Conservation (phyloP, 2,113 vertebrate genomes). For the Gorsachius goisagi region DNA sequence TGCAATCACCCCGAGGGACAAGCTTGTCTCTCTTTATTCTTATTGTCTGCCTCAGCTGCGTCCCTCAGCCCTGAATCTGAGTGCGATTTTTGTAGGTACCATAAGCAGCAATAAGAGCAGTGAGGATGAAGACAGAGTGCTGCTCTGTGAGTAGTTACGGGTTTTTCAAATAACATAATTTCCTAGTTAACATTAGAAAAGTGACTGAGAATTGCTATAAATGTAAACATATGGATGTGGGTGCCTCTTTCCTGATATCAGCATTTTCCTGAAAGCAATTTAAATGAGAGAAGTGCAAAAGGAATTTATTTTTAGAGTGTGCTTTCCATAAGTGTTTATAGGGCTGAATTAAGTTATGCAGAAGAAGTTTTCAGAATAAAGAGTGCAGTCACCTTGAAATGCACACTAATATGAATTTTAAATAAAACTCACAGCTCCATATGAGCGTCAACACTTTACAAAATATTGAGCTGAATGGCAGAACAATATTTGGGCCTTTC, state of each 20-base stretch:
- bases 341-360: conserved; percentile 35
- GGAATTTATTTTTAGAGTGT: conserved; percentile 47
- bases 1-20: not conserved
- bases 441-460: not conserved
- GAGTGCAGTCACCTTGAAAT: conserved; percentile 31
- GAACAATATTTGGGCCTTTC: not conserved
- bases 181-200: conserved; percentile 31
- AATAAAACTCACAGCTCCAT: not conserved
- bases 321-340: conserved; percentile 34
- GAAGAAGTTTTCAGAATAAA: conserved; percentile 23
- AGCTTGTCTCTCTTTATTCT: not conserved
- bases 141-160: conserved; percentile 23
- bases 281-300: conserved; percentile 37
- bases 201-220: conserved; percentile 18
- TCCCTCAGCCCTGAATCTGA: not conserved
- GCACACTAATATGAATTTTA: conserved; percentile 19
- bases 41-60: not conserved
- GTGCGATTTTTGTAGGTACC: not conserved
- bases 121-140: not conserved
- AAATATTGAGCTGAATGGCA: not conserved
- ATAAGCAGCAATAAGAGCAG: not conserved
- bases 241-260: conserved; percentile 48
- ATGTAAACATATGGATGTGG: conserved; percentile 61
- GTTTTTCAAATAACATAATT: conserved; percentile 41
- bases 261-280: conserved; percentile 47